These are phyloP conservation scores for Vimba vimba DNA, from an alignment of 2,113 vertebrate genomes.

Conservation along the genomic window DNA sequence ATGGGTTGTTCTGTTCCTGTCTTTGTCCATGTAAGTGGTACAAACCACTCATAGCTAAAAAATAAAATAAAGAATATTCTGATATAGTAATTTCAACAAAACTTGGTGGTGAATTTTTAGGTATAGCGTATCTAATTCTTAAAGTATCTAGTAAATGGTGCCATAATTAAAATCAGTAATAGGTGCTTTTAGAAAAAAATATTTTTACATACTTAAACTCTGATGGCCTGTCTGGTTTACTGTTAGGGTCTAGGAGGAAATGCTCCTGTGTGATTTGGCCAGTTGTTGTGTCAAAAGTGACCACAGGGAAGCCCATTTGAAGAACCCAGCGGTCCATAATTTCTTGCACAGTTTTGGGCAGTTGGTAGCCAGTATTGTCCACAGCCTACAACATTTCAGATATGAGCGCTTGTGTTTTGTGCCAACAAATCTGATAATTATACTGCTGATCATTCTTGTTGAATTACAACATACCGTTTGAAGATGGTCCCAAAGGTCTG, in stretches of 20 bases:
- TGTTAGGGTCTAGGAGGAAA: slow-evolving; percentile 82
- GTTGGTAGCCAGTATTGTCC: fast-evolving
- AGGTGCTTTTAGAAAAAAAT: not conserved
- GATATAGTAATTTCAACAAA: not conserved
- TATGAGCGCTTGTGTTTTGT: not conserved
- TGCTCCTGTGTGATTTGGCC: slow-evolving; percentile 79
- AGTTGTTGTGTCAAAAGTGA: slow-evolving; percentile 75
- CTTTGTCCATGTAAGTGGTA: slow-evolving; percentile 72
- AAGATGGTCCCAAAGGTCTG: slow-evolving; percentile 86
- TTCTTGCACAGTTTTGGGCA: slow-evolving; percentile 62
- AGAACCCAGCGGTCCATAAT: slow-evolving; percentile 92
- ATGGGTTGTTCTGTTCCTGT: fast-evolving
- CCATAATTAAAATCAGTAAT: not conserved
- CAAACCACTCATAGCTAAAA: slow-evolving; percentile 79
- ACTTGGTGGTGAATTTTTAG: not conserved
- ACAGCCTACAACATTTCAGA: slow-evolving; percentile 65
- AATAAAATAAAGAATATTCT: not conserved
- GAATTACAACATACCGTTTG: slow-evolving; percentile 73
- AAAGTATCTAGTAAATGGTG: not conserved
- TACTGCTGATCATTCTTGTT: not conserved
- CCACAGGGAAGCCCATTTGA: slow-evolving; percentile 93
- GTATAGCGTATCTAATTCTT: not conserved
- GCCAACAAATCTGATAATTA: not conserved
- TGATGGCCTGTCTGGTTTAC: slow-evolving; percentile 71
- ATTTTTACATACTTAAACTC: slow-evolving; percentile 72